phyloP scores from a whole-genome alignment of 2,113 vertebrate genomes.

The Nanger granti region DNA sequence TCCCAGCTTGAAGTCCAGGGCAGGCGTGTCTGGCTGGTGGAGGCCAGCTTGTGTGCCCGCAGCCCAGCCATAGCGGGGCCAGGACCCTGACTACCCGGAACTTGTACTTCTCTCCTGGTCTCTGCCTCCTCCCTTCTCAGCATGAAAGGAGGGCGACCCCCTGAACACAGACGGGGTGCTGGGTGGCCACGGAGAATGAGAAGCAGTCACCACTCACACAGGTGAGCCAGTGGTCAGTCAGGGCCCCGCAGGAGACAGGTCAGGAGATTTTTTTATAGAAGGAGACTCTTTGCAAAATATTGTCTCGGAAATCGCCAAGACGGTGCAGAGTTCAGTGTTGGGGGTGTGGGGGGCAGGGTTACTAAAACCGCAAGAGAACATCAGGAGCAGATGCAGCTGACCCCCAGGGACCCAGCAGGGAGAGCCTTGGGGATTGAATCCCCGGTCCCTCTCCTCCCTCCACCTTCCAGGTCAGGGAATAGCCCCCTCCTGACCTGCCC shows the following conservation, averaged over 20 bases:
- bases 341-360: fast-evolving
- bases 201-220: no score
- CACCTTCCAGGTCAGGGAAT: background rate
- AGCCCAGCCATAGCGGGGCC: fast-evolving
- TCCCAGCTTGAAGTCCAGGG: background rate
- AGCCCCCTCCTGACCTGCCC: background rate
- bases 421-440: background rate
- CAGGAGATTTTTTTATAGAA: background rate
- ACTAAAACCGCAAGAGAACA: background rate
- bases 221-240: background rate
- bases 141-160: no score
- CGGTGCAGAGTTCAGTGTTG: background rate
- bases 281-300: background rate
- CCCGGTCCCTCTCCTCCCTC: background rate
- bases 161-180: background rate
- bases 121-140: background rate
- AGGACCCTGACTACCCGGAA: background rate
- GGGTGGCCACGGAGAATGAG: background rate
- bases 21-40: fast-evolving
- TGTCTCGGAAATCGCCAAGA: background rate
- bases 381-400: background rate
- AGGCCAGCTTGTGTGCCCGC: background rate
- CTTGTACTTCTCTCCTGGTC: background rate
- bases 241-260: background rate
- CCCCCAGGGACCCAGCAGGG: background rate